phyloP scores from a whole-genome alignment of 2,113 vertebrate species.

The Chionomys nivalis region DNA sequence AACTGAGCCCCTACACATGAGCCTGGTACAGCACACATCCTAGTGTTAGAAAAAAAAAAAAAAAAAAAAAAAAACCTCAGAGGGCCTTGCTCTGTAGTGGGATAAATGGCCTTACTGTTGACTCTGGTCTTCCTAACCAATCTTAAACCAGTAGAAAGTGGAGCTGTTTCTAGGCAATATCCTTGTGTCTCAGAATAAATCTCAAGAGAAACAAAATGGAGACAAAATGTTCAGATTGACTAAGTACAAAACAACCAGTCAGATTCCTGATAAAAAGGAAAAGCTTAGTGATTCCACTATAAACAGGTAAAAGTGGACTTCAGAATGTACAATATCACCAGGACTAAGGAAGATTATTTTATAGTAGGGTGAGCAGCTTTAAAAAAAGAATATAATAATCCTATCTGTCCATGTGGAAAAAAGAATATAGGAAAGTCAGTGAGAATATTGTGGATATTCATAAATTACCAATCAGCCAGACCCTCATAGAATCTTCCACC shows the following conservation, averaged over 20 bases:
- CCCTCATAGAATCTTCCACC: neutral
- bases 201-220: neutral
- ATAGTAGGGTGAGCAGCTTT: neutral
- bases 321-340: neutral
- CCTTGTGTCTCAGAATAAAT: neutral
- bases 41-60: neutral
- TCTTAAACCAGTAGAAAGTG: neutral
- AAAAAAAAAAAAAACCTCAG: neutral
- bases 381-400: neutral
- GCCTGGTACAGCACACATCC: rapidly evolving
- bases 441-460: neutral
- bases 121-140: neutral
- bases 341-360: neutral
- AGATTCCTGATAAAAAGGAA: neutral
- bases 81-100: neutral
- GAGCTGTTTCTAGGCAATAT: neutral
- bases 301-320: neutral
- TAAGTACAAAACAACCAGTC: neutral
- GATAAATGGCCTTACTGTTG: neutral
- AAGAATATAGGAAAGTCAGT: neutral
- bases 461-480: neutral
- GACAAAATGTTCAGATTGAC: neutral
- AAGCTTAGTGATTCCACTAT: neutral
- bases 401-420: neutral
- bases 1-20: neutral